Conservation (phyloP, 92 coral and sea anemone genomes). For the Palythoa caribaeorum region DNA sequence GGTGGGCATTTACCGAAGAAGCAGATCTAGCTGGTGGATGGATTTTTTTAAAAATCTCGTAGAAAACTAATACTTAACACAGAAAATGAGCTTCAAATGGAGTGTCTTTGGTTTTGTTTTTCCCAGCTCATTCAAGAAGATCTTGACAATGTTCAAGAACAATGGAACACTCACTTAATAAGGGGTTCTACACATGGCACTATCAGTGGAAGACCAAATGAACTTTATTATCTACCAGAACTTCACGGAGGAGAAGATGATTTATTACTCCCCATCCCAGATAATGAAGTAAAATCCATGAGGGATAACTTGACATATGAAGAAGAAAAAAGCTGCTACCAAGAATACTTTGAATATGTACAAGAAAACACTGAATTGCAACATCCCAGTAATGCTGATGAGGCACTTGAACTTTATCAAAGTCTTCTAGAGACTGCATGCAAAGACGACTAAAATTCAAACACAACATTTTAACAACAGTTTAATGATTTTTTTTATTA, state of each 20-base stretch:
- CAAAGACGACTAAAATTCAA: constrained; percentile 39
- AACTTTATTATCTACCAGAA: constrained; percentile 24
- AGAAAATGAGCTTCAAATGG: constrained; percentile 60
- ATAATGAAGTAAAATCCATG: background rate
- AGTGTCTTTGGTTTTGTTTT: constrained; percentile 67
- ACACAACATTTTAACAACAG: constrained; percentile 16
- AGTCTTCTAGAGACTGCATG: constrained; percentile 46
- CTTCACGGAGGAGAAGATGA: constrained; percentile 32
- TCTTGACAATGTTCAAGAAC: constrained; percentile 36
- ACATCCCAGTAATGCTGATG: constrained; percentile 49
- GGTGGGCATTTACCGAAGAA: constrained; percentile 50
- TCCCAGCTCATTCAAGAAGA: constrained; percentile 61
- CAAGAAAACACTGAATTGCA: constrained; percentile 48
- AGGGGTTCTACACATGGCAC: constrained; percentile 42
- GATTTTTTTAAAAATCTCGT: constrained; percentile 62
- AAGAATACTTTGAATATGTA: constrained; percentile 55
- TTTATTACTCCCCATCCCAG: constrained; percentile 1
- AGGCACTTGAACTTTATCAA: constrained; percentile 55
- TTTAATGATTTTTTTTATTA: constrained; percentile 2
- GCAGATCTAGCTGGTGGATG: constrained; percentile 68
- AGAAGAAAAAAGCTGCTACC: constrained; percentile 40
- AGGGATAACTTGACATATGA: constrained; percentile 20
- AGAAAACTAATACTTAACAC: constrained; percentile 49
- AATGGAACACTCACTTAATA: constrained; percentile 39
- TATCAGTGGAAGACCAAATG: constrained; percentile 19